A percentile compares a stretch with the other conserved stretches of the same genome.
Evolutionary conservation across 2,113 vertebrate genomes (phyloP).

Genomic region (Stegostoma tigrinum): DNA sequence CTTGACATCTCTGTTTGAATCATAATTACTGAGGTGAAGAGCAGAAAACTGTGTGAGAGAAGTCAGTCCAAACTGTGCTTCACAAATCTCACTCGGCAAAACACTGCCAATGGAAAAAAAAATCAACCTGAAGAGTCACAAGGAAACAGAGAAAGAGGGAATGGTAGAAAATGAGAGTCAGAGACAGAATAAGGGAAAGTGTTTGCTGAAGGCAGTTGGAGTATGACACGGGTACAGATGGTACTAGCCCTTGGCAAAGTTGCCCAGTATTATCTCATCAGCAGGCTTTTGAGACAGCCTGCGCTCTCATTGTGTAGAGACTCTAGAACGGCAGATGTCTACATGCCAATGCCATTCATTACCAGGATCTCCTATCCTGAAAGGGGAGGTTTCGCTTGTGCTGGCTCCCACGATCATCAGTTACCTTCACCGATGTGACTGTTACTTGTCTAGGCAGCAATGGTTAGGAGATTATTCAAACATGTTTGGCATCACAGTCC

Average conservation of each 20-base stretch:
- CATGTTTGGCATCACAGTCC: neutral
- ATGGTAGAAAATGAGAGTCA: neutral
- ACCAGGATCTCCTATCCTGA: neutral
- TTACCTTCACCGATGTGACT: neutral
- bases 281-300: neutral
- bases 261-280: neutral
- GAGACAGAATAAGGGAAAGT: neutral
- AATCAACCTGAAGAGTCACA: too few species aligned
- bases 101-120: neutral
- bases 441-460: neutral
- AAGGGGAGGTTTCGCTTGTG: neutral
- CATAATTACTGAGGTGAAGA: too few species aligned
- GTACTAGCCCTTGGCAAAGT: slow-evolving; percentile 23
- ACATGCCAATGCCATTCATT: neutral
- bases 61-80: too few species aligned
- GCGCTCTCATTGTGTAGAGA: neutral
- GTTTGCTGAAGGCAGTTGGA: neutral
- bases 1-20: too few species aligned
- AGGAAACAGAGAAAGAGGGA: neutral
- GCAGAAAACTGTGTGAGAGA: too few species aligned
- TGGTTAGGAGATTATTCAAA: neutral
- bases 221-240: neutral
- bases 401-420: neutral
- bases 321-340: neutral
- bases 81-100: too few species aligned